A percentile compares a stretch with the other conserved stretches of the same genome.
phyloP scores from a whole-genome alignment of 1,140 invertebrate genomes.

The Pogonus chalceus region DNA sequence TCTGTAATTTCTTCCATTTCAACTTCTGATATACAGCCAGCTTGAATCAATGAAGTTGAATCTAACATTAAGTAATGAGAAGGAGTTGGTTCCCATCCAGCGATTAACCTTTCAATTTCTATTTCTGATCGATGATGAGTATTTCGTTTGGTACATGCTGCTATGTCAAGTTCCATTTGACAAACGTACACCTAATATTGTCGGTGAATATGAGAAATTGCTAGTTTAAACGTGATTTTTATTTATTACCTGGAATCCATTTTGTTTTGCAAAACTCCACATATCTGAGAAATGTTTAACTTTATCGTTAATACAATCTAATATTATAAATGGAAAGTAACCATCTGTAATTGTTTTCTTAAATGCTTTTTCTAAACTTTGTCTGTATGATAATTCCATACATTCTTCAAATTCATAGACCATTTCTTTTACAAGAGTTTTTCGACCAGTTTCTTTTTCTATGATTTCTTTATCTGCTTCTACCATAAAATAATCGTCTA shows the following conservation, averaged over 20 bases:
- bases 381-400: constrained; percentile 71
- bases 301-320: constrained; percentile 79
- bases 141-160: constrained; percentile 70
- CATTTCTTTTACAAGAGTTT: constrained; percentile 57
- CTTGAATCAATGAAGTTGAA: constrained; percentile 70
- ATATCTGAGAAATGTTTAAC: constrained; percentile 76
- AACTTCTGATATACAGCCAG: constrained; percentile 44
- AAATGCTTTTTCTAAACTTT: constrained; percentile 79
- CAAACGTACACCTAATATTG: constrained; percentile 68
- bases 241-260: constrained; percentile 73
- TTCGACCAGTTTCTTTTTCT: constrained; percentile 70
- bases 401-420: constrained; percentile 85
- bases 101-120: constrained; percentile 68
- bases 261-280: constrained; percentile 76
- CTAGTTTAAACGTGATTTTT: neutral
- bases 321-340: constrained; percentile 87
- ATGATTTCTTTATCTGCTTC: constrained; percentile 74
- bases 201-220: neutral
- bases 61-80: constrained; percentile 58
- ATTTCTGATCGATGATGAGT: constrained; percentile 68
- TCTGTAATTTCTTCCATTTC: constrained; percentile 49
- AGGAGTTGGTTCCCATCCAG: constrained; percentile 72
- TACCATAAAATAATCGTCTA: constrained; percentile 93
- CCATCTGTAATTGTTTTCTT: constrained; percentile 86
- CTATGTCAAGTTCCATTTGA: constrained; percentile 73